A percentile compares a stretch with the other conserved stretches of the same genome.
Conservation (phyloP, 2,797 vertebrate genomes). For the Cossypha niveicapilla region DNA sequence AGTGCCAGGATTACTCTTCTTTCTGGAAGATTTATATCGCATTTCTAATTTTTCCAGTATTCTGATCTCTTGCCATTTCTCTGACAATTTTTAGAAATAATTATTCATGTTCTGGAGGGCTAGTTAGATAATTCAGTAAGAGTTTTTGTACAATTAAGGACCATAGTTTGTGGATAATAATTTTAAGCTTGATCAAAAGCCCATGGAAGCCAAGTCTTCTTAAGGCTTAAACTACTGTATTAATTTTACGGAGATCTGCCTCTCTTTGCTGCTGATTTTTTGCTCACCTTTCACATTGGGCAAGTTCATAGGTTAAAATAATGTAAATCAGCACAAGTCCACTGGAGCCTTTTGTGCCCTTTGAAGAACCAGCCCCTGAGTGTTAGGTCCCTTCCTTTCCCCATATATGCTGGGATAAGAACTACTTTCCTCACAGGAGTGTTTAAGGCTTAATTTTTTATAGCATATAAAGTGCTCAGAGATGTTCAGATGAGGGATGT, state of each 20-base stretch:
- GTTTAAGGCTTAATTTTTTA: slow-evolving; percentile 67
- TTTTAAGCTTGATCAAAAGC: slow-evolving; percentile 49
- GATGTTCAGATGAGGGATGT: slow-evolving; percentile 56
- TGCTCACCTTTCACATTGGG: background rate
- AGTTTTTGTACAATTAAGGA: slow-evolving; percentile 25
- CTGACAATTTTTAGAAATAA: slow-evolving; percentile 29
- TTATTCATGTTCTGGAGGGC: slow-evolving; percentile 31
- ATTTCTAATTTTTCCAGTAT: slow-evolving; percentile 1
- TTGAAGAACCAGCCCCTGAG: background rate
- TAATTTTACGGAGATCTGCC: slow-evolving; percentile 17
- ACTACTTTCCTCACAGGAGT: slow-evolving; percentile 47
- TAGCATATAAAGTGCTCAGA: slow-evolving; percentile 65
- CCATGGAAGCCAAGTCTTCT: slow-evolving; percentile 45
- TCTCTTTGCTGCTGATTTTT: background rate
- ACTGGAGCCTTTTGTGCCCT: background rate
- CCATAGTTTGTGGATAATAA: slow-evolving; percentile 15
- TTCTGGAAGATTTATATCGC: slow-evolving; percentile 3
- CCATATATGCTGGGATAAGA: background rate
- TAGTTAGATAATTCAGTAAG: slow-evolving; percentile 21
- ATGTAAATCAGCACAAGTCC: background rate
- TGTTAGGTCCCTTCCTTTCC: slow-evolving; percentile 4
- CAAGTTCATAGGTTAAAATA: background rate
- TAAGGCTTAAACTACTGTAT: slow-evolving; percentile 34
- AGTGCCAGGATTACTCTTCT: background rate
- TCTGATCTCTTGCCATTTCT: slow-evolving; percentile 2